Evolutionary conservation across 2,888 invertebrate genomes (phyloP).

Genomic region (Cheilosia urbana): DNA sequence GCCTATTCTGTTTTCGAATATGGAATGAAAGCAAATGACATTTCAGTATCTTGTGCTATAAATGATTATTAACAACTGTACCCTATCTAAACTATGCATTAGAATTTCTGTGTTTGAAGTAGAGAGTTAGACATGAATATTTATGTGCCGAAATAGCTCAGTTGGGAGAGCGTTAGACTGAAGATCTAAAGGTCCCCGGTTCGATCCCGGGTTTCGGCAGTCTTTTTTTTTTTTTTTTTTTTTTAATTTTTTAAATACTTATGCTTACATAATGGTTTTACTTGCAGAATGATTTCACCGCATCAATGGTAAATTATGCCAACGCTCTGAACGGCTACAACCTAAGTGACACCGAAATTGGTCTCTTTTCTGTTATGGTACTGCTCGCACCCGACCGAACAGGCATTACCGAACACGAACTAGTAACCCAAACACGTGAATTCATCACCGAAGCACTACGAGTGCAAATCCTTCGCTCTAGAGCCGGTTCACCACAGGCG

Average conservation of each 20-base stretch:
- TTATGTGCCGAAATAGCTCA: slow-evolving; percentile 87
- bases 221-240: slow-evolving; percentile 4
- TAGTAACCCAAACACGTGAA: slow-evolving; percentile 91
- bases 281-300: slow-evolving; percentile 92
- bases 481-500: slow-evolving; percentile 82
- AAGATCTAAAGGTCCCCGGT: slow-evolving; percentile 75
- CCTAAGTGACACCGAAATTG: slow-evolving; percentile 95
- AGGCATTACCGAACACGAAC: slow-evolving; percentile 91
- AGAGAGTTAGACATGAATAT: rapidly evolving
- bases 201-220: slow-evolving; percentile 74
- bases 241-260: neutral
- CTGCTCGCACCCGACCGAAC: slow-evolving; percentile 92
- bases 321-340: slow-evolving; percentile 89
- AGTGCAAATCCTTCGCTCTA: slow-evolving; percentile 87
- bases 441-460: slow-evolving; percentile 94
- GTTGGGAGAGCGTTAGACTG: slow-evolving; percentile 84
- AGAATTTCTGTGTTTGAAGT: neutral
- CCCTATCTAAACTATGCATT: no score
- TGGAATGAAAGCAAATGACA: no score
- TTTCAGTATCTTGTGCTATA: no score
- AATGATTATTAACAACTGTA: no score
- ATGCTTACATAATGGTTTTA: slow-evolving; percentile 30
- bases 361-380: slow-evolving; percentile 93
- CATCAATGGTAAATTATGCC: slow-evolving; percentile 92
- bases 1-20: no score